Evolutionary conservation across 1,140 invertebrate species (phyloP).

Genomic region (Acromyrmex charruanus): DNA sequence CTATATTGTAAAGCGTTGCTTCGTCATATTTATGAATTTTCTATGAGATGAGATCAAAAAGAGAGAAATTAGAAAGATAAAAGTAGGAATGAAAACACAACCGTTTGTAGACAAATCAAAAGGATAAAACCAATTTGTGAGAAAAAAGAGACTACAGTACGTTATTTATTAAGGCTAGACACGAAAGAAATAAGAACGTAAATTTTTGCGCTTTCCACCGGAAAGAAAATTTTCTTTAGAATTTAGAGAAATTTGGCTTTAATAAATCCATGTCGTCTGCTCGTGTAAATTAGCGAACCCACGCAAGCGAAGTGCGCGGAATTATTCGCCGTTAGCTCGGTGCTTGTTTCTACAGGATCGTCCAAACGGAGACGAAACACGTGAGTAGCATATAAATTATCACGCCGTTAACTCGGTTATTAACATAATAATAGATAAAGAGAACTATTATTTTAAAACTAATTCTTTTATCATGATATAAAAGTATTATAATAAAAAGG

Average conservation of each 20-base stretch:
- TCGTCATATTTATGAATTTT: not conserved
- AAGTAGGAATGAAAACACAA: not conserved
- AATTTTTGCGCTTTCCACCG: slow-evolving; percentile 3
- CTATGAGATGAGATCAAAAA: not conserved
- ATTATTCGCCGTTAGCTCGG: slow-evolving; percentile 51
- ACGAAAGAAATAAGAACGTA: slow-evolving; percentile 19
- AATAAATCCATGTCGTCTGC: slow-evolving; percentile 46
- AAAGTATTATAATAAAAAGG: not conserved
- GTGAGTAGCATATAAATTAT: not conserved
- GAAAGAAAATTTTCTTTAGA: slow-evolving; percentile 44
- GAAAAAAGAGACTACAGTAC: not conserved
- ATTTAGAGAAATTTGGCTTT: slow-evolving; percentile 56
- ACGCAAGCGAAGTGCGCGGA: slow-evolving; percentile 41
- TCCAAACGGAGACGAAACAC: not conserved
- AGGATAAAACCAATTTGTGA: slow-evolving; percentile 1
- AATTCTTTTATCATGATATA: not conserved
- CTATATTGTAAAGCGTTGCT: not conserved
- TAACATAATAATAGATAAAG: not conserved
- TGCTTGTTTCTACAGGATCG: slow-evolving; percentile 20
- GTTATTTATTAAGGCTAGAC: slow-evolving; percentile 52
- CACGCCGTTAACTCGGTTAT: not conserved
- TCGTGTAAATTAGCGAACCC: slow-evolving; percentile 48
- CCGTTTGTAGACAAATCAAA: not conserved
- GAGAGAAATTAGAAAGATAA: not conserved
- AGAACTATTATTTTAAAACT: no score